phyloP scores from a whole-genome alignment of 2,113 vertebrate genomes.

The Cichladusa arquata region DNA sequence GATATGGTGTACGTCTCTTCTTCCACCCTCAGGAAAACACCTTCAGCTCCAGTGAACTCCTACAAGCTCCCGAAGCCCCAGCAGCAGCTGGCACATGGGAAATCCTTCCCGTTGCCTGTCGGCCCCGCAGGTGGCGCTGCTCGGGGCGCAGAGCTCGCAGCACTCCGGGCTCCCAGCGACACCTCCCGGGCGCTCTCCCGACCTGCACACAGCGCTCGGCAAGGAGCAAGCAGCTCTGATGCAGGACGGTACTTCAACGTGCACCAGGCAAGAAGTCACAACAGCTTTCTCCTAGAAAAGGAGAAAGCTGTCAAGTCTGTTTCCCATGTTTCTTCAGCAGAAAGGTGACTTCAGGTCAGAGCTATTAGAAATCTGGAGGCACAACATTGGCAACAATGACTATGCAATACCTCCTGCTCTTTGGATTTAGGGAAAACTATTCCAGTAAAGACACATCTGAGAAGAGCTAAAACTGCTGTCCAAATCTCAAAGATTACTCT shows the following conservation, averaged over 20 bases:
- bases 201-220: fast-evolving
- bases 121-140: not conserved
- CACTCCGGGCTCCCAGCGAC: not conserved
- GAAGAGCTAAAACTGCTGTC: not conserved
- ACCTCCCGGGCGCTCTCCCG: not conserved
- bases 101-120: fast-evolving
- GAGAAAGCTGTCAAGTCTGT: not conserved
- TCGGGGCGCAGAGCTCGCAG: fast-evolving
- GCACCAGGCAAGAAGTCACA: not conserved
- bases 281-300: not conserved
- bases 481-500: not conserved
- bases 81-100: fast-evolving
- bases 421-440: not conserved
- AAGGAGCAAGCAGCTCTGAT: fast-evolving
- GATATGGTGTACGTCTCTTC: fast-evolving
- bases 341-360: not conserved
- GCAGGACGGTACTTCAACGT: fast-evolving
- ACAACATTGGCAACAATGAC: not conserved
- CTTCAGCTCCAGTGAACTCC: not conserved
- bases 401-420: fast-evolving
- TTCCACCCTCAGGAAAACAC: not conserved
- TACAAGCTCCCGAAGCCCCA: fast-evolving
- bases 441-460: not conserved
- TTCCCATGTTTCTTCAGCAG: not conserved
- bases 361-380: not conserved